Evolutionary conservation across 1,140 invertebrate species (phyloP), one percentile per base, ranked within the genome.

Genomic region (Philotrypesis tridentata): DNA sequence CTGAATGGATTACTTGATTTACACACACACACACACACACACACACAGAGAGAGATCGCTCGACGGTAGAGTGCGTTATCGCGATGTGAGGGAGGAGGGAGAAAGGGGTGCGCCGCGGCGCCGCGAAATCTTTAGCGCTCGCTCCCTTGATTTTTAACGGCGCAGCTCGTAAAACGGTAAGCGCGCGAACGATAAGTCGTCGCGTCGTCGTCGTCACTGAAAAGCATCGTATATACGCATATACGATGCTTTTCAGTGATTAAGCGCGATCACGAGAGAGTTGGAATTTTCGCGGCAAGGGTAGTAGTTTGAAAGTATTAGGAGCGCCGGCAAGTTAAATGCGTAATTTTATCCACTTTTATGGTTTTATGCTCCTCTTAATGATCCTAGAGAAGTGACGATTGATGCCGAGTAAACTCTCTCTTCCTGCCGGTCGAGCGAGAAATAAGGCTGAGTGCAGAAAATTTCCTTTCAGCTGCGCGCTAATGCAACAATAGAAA

Each of bases 131-230:
- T 75, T 81, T 81, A 75, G 79, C 37, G 79, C 17, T 11, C 37
- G 60, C 74, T 3, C 14, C 60, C n/a, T 40, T n/a, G 74, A 76
- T 82, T 82, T 82, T 82, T 82, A 76, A 60, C 73, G 72, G 65
- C 85, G 48, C 84, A 78, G 82, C 85, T 86, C 85, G 86, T 86
- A 85, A 85, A 87, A 77, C 63, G 25, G 4, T 74, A 0, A 17
- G 27, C 40, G 33, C 71, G 79, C 79, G 72, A 75, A 77, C 82
- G 84, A 82, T 86, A 87, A 87, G 80, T 87, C 27, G 61, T 21
- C 55, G 55, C 55, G 65, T 14, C 21, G 21, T 17, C 27, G 68
- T 37, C 9, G 33, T 37, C 33, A 9, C 9, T 9, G 9, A 14
- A 23, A 17, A 25, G 6, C 63, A 14, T 14, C n/a, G 8, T 65